Evolutionary conservation across 2,888 invertebrate species (phyloP), one percentile per base, ranked within the genome.

Genomic region (Eupelmus urozonus): DNA sequence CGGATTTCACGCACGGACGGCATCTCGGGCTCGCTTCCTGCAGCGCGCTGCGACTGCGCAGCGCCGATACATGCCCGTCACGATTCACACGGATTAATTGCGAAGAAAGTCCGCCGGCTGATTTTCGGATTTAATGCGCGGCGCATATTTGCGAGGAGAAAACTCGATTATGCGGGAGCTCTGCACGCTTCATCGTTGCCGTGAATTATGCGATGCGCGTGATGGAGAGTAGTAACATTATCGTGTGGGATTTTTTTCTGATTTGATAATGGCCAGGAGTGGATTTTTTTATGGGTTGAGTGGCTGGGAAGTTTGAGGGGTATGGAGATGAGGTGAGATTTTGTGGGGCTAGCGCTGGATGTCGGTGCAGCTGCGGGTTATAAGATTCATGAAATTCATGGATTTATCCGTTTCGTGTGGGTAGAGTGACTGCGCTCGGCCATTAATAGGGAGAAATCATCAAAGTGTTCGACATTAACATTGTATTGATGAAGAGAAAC

Each of bases 401-500:
- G n/a, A n/a, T n/a, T n/a, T n/a, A n/a, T n/a, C n/a, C n/a, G n/a
- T n/a, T n/a, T n/a, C n/a, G n/a, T n/a, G n/a, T n/a, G n/a, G n/a
- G n/a, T n/a, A n/a, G n/a, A n/a, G n/a, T n/a, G n/a, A n/a, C n/a
- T n/a, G n/a, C n/a, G n/a, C n/a, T n/a, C n/a, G n/a, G n/a, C n/a
- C n/a, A n/a, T 49, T 49, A 49, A 49, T 2, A 13, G 49, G 1
- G 49, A 49, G n/a, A 49, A 49, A 13, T 13, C 2, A n/a, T 49
- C 16, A 49, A n/a, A 49, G 16, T 27, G 25, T 57, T 11, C 57
- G 23, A 25, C 20, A 18, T 11, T 25, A 9, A 42, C 20, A 63
- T 63, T 45, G 45, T 45, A 63, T 63, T 45, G 45, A 45, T 29
- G 49, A 57, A 27, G 16, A 63, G 63, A 63, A 63, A 63, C 16